These are phyloP conservation scores for Eurystomus gularis DNA, from an alignment of 2,113 vertebrate species.

Conservation along the genomic window DNA sequence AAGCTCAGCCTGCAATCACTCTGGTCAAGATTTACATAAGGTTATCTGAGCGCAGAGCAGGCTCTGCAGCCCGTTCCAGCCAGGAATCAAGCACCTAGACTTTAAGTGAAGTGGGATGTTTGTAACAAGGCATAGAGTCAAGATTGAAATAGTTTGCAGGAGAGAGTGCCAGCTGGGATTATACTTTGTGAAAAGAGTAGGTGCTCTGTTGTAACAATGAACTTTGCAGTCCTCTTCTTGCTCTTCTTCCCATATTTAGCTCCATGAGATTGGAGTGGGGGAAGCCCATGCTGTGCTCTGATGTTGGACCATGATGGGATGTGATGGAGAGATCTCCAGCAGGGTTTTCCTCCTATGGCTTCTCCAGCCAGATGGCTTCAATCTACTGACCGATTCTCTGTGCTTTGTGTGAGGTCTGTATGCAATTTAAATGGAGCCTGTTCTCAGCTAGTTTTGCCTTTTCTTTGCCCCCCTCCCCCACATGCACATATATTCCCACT, in stretches of 20 bases:
- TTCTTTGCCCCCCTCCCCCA: conserved; percentile 32
- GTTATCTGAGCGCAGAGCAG: background rate
- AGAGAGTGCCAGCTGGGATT: background rate
- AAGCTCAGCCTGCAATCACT: background rate
- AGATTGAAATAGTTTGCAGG: background rate
- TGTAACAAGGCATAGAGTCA: background rate
- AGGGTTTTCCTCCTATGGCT: conserved; percentile 59
- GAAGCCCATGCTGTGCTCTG: conserved; percentile 41
- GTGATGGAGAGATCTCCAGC: conserved; percentile 64
- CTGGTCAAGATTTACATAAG: background rate
- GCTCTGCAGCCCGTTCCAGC: background rate
- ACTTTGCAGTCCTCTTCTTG: background rate
- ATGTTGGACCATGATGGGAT: conserved; percentile 43
- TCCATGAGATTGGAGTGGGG: background rate
- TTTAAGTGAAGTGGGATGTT: background rate
- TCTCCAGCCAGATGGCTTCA: conserved; percentile 69
- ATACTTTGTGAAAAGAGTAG: background rate
- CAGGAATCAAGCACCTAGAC: background rate
- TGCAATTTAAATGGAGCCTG: conserved; percentile 53
- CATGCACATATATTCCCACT: conserved; percentile 23
- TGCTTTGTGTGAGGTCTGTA: conserved; percentile 69
- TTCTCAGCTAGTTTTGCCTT: conserved; percentile 61
- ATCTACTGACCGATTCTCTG: conserved; percentile 66
- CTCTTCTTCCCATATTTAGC: conserved; percentile 27
- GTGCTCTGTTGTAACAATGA: background rate